A percentile compares a stretch with the other conserved stretches of the same genome.
These are phyloP conservation scores for Sesia apiformis DNA, from an alignment of 2,888 invertebrate genomes.

Conservation along the genomic window DNA sequence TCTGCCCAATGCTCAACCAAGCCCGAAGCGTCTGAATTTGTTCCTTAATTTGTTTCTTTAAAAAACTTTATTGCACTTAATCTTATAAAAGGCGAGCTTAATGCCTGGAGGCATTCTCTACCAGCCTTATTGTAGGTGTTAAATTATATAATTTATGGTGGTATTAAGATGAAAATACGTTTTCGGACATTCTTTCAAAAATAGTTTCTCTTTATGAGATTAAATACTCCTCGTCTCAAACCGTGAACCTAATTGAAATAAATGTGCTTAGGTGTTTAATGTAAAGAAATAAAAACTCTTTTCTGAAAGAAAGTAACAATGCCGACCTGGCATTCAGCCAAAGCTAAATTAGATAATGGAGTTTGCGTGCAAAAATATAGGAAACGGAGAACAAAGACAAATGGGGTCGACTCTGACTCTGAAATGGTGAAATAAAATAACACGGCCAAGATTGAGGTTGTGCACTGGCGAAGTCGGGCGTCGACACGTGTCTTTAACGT, in stretches of 20 bases:
- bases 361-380: constrained; percentile 75
- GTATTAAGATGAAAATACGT: no score
- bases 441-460: constrained; percentile 47
- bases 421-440: constrained; percentile 67
- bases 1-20: no score
- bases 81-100: no score
- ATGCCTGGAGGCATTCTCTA: no score
- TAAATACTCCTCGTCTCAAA: not conserved
- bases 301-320: constrained; percentile 64
- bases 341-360: constrained; percentile 75
- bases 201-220: no score
- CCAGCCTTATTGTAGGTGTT: no score
- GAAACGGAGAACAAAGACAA: constrained; percentile 74
- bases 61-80: no score
- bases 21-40: no score
- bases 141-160: no score
- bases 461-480: constrained; percentile 20
- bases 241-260: constrained; percentile 41
- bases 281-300: constrained; percentile 61
- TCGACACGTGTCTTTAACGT: constrained; percentile 34
- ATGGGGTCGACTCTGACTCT: constrained; percentile 66
- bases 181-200: no score
- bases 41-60: no score
- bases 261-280: constrained; percentile 59
- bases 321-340: constrained; percentile 70